phyloP scores from a whole-genome alignment of 2,113 vertebrate species.

The Nycticebus coucang region DNA sequence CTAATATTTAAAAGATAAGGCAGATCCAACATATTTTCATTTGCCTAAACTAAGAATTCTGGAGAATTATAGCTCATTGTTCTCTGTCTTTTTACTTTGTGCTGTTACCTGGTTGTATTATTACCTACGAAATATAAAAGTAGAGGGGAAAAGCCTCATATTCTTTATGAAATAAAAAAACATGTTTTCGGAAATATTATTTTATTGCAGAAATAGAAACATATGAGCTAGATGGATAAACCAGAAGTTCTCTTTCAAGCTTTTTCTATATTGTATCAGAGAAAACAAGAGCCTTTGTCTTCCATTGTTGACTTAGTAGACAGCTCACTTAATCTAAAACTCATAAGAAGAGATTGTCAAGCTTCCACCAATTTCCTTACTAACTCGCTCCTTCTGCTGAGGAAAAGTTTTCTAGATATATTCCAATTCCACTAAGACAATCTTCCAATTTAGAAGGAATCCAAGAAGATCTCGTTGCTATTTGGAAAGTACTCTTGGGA shows the following conservation, averaged over 20 bases:
- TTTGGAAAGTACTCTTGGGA: not conserved
- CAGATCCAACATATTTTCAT: not conserved
- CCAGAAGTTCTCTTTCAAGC: not conserved
- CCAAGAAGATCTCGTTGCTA: not conserved
- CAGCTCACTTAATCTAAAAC: not conserved
- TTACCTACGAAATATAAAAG: not conserved
- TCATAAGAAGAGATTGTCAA: not conserved
- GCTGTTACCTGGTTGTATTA: not conserved
- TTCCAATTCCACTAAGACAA: not conserved
- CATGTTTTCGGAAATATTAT: not conserved
- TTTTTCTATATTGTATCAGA: not conserved
- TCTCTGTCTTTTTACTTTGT: not conserved
- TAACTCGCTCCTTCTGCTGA: not conserved
- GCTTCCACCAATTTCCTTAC: not conserved
- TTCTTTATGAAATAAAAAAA: slow-evolving; percentile 36
- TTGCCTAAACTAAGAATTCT: not conserved
- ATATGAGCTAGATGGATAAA: not conserved
- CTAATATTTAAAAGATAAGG: not conserved
- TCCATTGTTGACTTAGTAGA: not conserved
- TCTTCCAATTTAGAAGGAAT: slow-evolving; percentile 20
- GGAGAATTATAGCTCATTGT: not conserved
- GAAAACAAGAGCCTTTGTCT: not conserved
- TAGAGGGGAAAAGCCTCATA: not conserved
- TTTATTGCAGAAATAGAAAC: slow-evolving; percentile 43
- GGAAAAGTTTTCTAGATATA: not conserved